A percentile compares a stretch with the other conserved stretches of the same genome.
These are phyloP conservation scores for Nemapogon koenigi DNA, from an alignment of 2,888 invertebrate genomes.

Conservation along the genomic window DNA sequence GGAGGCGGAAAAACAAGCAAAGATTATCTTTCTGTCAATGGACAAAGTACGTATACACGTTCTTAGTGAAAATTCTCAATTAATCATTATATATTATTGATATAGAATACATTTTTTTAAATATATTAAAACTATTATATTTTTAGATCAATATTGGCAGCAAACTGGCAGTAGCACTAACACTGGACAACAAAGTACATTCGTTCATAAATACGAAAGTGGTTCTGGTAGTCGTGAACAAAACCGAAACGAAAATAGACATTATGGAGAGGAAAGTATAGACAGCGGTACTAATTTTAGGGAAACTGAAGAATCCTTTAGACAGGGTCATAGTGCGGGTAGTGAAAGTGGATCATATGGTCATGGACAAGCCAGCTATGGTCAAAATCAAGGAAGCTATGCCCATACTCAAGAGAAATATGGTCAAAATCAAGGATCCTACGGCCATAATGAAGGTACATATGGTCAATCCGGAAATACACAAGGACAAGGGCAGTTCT, in stretches of 20 bases:
- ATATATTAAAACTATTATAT: not conserved
- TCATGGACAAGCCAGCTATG: slow-evolving; percentile 6
- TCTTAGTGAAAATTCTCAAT: too few species aligned
- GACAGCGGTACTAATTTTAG: too few species aligned
- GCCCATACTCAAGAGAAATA: not conserved
- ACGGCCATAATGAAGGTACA: slow-evolving; percentile 13
- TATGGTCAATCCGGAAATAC: slow-evolving; percentile 11
- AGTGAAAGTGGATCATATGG: slow-evolving; percentile 20
- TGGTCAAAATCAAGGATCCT: not conserved
- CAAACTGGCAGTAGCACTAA: not conserved
- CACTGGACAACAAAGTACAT: not conserved
- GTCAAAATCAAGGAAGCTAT: slow-evolving; percentile 3
- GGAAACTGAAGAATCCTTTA: not conserved
- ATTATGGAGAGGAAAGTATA: too few species aligned
- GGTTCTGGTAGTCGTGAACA: not conserved
- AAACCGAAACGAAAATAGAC: too few species aligned
- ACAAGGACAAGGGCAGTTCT: slow-evolving; percentile 22
- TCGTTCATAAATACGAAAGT: not conserved
- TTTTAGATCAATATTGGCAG: slow-evolving; percentile 1
- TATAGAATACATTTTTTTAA: too few species aligned
- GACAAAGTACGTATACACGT: too few species aligned
- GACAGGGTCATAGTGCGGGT: not conserved
- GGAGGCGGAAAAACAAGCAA: not conserved
- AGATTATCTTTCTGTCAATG: too few species aligned
- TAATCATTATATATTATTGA: too few species aligned